A percentile compares a stretch with the other conserved stretches of the same genome.
Conservation (phyloP, 2,888 invertebrate genomes). For the Sipha maydis region DNA sequence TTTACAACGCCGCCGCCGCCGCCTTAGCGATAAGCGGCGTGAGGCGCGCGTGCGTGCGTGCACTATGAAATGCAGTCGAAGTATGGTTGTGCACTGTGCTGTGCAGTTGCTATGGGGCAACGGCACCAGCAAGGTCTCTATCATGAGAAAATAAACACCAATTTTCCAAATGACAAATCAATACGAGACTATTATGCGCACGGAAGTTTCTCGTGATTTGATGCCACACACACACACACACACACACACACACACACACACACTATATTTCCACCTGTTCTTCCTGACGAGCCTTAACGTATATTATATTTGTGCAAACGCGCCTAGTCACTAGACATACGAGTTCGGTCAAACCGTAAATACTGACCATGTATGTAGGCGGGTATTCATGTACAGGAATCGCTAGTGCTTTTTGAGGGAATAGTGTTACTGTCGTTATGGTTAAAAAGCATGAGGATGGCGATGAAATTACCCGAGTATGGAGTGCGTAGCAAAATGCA, state of each 20-base stretch:
- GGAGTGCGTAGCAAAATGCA: background rate
- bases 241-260: background rate
- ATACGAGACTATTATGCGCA: conserved; percentile 15
- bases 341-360: background rate
- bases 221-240: background rate
- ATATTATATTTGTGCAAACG: background rate
- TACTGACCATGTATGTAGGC: too few relatives aligned
- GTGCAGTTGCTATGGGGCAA: conserved; percentile 44
- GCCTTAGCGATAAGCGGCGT: background rate
- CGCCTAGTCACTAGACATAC: background rate
- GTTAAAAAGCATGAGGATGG: background rate
- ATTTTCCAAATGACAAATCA: conserved; percentile 40
- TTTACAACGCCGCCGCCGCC: background rate
- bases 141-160: conserved; percentile 48
- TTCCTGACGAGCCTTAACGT: background rate
- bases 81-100: background rate
- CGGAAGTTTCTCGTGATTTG: background rate
- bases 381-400: too few relatives aligned
- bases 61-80: background rate
- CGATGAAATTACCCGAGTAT: conserved; percentile 35
- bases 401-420: background rate
- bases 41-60: background rate
- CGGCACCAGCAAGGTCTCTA: background rate
- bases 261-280: background rate
- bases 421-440: background rate